phyloP scores from a whole-genome alignment of 2,113 vertebrate genomes.

The Shinisaurus crocodilurus region DNA sequence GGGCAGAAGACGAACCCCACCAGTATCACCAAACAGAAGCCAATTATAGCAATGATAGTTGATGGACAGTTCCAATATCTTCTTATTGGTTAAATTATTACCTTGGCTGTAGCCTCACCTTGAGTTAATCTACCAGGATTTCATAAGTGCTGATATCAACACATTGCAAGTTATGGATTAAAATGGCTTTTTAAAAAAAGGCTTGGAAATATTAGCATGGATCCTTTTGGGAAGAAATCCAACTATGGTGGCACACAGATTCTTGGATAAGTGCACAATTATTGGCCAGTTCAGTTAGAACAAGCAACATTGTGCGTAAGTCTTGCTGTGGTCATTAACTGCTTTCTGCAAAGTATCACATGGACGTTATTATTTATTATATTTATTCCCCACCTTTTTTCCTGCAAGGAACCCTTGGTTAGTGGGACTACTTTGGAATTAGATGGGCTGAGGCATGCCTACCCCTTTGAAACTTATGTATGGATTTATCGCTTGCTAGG shows the following conservation, averaged over 20 bases:
- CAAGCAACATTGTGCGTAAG: background rate
- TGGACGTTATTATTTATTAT: too few species aligned
- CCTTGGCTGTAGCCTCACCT: background rate
- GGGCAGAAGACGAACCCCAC: background rate
- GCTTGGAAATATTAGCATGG: background rate
- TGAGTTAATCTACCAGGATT: background rate
- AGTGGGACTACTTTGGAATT: background rate
- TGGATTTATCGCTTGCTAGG: conserved; percentile 29
- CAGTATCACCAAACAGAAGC: background rate
- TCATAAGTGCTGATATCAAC: background rate
- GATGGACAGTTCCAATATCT: background rate
- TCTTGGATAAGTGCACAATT: conserved; percentile 38
- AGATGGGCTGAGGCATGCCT: background rate
- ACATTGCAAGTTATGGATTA: background rate
- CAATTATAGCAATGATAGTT: background rate
- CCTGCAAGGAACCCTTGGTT: background rate
- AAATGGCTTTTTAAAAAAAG: background rate
- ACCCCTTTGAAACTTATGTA: conserved; percentile 37
- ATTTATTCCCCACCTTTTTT: too few species aligned
- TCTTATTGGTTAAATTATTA: background rate
- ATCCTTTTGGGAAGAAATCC: background rate
- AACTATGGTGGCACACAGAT: background rate
- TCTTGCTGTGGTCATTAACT: background rate
- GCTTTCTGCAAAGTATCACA: background rate
- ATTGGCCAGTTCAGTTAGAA: conserved; percentile 52